Evolutionary conservation across 2,113 vertebrate genomes (phyloP).

Genomic region (Proteles cristata): DNA sequence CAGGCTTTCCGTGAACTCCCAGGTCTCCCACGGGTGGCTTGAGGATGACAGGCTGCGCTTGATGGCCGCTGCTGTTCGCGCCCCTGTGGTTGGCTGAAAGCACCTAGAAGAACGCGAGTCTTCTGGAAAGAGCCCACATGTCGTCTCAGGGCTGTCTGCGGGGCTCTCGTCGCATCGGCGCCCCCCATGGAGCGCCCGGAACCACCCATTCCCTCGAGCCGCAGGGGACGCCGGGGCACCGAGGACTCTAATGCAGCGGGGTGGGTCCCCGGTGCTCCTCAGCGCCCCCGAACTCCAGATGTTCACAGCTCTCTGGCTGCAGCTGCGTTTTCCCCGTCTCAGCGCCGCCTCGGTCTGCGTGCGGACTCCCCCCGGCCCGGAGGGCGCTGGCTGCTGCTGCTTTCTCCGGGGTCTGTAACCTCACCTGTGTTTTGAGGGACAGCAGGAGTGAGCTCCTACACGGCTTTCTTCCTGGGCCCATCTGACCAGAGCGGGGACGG

Average conservation of each 20-base stretch:
- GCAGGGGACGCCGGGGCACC: fast-evolving
- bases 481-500: not conserved
- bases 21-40: not conserved
- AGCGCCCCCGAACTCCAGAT: not conserved
- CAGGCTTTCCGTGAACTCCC: not conserved
- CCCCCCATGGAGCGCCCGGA: not conserved
- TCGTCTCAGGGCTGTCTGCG: too few species aligned
- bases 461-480: not conserved
- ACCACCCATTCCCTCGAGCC: not conserved
- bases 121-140: not conserved
- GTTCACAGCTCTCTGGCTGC: not conserved
- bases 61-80: not conserved
- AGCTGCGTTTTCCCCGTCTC: not conserved
- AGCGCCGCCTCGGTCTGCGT: not conserved
- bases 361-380: not conserved
- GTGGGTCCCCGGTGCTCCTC: not conserved
- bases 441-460: not conserved
- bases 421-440: not conserved
- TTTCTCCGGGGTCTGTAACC: not conserved
- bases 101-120: too few species aligned
- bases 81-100: not conserved
- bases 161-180: too few species aligned
- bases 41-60: not conserved
- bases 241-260: not conserved
- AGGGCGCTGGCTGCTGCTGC: too few species aligned